A percentile compares a stretch with the other conserved stretches of the same genome.
These are phyloP conservation scores for Nyctereutes procyonoides DNA, from an alignment of 2,113 vertebrate genomes.

Conservation along the genomic window DNA sequence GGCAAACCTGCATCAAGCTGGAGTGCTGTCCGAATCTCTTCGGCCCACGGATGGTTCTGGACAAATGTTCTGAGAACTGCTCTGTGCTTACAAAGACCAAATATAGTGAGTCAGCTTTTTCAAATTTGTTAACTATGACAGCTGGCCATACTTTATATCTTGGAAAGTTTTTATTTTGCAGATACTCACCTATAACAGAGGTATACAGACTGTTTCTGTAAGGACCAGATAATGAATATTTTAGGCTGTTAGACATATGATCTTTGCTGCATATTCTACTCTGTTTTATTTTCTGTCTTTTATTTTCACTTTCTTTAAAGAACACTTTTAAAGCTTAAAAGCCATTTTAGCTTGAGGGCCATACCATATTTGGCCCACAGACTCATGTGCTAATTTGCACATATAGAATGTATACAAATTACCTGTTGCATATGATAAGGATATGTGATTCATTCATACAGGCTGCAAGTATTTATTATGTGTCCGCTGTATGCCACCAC, in stretches of 20 bases:
- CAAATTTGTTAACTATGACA: neutral
- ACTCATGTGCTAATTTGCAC: neutral
- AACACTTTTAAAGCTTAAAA: slow-evolving; percentile 5
- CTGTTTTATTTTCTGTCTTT: neutral
- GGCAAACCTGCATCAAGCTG: slow-evolving; percentile 96
- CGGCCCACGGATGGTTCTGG: slow-evolving; percentile 96
- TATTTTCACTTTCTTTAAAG: slow-evolving; percentile 53
- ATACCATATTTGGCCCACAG: neutral
- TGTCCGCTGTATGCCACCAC: neutral
- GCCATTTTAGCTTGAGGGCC: neutral
- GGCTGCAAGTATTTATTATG: neutral
- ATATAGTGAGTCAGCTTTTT: slow-evolving; percentile 93
- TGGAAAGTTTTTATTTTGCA: slow-evolving; percentile 31
- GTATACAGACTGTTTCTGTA: neutral
- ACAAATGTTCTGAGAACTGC: slow-evolving; percentile 98
- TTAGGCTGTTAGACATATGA: neutral
- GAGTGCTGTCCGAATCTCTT: slow-evolving; percentile 99
- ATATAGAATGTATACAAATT: neutral
- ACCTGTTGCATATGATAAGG: neutral
- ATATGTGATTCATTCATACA: neutral
- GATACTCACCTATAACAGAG: neutral
- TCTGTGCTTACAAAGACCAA: slow-evolving; percentile 99
- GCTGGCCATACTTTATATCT: neutral
- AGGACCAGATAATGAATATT: slow-evolving; percentile 39
- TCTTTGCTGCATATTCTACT: slow-evolving; percentile 18